Evolutionary conservation across 2,113 vertebrate genomes (phyloP), one percentile per base, ranked within the genome.

Genomic region (Ictidomys tridecemlineatus): DNA sequence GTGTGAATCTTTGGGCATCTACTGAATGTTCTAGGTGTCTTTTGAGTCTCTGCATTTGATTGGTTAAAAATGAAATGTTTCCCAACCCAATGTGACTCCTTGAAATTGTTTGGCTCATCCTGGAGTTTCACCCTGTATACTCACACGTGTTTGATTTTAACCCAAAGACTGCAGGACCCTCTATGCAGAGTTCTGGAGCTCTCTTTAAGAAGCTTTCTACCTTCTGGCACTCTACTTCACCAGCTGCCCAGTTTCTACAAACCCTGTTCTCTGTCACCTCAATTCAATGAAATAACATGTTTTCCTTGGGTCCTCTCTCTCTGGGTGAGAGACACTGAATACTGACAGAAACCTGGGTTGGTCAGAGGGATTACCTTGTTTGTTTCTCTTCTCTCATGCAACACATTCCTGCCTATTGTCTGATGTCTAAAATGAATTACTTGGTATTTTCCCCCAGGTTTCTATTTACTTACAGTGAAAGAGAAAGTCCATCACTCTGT

Each of bases 311-410:
- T 74, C 39, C 37, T 3, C 11, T 58, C 79, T 74, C 17, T 51
- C 37, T 1, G 1, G 20, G 20, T 18, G 12, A 69, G 37, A 28
- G 0, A 22, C 24, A 69, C 0, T 51, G 14, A 84, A 45, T 30
- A 93, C 18, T 42, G 79, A 17, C 48, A 53, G 26, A 94, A 82
- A 58, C 24, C 10, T 30, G 3, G 4, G 16, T 45, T 24, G n/a
- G 34, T 48, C 8, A 16, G 4, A 73, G 70, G 26, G 4, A 2
- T 73, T 14, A 22, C 5, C 22, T 56, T 58, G 2, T 22, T 85
- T 86, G 30, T 14, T 48, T 76, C 14, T 37, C 56, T 58, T 65
- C 85, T 84, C 24, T 87, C 24, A 32, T 2, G n/a, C 14, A 14
- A 61, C 11, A 73, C 10, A 72, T 30, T 34, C 39, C 9, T 53